phyloP scores from a whole-genome alignment of 2,113 vertebrate species.

The Actenoides hombroni region DNA sequence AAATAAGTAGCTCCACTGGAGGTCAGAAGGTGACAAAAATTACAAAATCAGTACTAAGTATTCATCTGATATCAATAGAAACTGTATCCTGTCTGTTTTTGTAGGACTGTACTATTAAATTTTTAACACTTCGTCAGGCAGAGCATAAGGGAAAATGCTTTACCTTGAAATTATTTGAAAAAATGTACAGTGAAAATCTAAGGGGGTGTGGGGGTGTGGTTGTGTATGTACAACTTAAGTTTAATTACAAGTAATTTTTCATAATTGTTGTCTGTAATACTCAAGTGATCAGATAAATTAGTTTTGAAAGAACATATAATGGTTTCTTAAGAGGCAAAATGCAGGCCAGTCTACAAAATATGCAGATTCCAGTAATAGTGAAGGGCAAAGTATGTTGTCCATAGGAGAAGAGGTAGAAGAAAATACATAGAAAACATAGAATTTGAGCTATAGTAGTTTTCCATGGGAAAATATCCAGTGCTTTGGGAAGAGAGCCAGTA shows the following conservation, averaged over 20 bases:
- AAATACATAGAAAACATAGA: background rate
- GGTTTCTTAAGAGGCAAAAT: background rate
- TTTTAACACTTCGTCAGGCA: background rate
- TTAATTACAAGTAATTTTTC: too few species aligned
- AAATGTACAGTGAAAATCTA: too few species aligned
- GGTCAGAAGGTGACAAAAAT: background rate
- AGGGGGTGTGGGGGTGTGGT: too few species aligned
- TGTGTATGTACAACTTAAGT: too few species aligned
- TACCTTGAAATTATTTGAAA: too few species aligned
- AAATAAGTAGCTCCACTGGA: background rate
- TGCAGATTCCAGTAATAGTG: background rate
- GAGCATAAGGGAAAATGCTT: too few species aligned
- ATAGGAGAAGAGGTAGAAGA: background rate
- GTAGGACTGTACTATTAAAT: background rate
- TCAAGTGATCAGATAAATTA: too few species aligned
- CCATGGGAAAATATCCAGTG: background rate
- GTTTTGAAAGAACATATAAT: background rate
- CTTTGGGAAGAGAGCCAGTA: background rate
- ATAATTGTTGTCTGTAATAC: too few species aligned
- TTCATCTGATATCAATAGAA: background rate
- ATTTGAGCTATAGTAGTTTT: background rate
- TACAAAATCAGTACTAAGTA: background rate
- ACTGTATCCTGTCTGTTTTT: background rate
- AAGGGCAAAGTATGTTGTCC: background rate
- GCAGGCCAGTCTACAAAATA: background rate